Evolutionary conservation across 1,140 invertebrate genomes (phyloP).

Genomic region (Acromyrmex heyeri): DNA sequence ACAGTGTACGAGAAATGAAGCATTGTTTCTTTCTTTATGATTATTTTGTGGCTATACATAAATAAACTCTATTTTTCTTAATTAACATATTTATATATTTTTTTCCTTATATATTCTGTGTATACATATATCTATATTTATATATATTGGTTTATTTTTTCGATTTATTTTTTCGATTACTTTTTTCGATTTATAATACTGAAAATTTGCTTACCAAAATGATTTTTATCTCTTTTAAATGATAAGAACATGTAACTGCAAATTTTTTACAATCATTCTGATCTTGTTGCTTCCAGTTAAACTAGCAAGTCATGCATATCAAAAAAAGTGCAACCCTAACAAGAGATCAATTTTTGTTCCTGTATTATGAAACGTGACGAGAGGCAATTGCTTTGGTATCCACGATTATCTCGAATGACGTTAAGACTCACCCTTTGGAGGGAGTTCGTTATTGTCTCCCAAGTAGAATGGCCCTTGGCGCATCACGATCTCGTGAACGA

Average conservation of each 20-base stretch:
- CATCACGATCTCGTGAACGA: conserved; percentile 96
- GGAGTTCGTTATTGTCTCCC: conserved; percentile 88
- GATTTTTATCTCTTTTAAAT: background rate
- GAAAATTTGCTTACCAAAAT: background rate
- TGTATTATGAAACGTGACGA: background rate
- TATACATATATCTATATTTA: background rate
- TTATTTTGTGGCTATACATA: background rate
- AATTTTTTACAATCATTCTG: background rate
- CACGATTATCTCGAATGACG: conserved; percentile 21
- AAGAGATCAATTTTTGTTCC: background rate
- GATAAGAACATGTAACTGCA: background rate
- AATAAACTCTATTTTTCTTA: background rate
- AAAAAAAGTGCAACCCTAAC: background rate
- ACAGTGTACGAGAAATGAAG: background rate
- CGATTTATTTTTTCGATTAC: background rate
- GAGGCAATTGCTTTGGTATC: conserved; percentile 26
- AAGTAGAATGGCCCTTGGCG: conserved; percentile 96
- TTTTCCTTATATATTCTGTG: background rate
- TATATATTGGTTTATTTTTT: background rate
- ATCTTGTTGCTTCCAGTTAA: background rate
- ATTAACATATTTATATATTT: background rate
- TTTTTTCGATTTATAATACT: background rate
- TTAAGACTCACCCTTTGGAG: conserved; percentile 90
- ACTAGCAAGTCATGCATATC: background rate
- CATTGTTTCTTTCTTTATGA: background rate